Conservation (phyloP, 2,888 invertebrate genomes). For the Resseliella maxima region DNA sequence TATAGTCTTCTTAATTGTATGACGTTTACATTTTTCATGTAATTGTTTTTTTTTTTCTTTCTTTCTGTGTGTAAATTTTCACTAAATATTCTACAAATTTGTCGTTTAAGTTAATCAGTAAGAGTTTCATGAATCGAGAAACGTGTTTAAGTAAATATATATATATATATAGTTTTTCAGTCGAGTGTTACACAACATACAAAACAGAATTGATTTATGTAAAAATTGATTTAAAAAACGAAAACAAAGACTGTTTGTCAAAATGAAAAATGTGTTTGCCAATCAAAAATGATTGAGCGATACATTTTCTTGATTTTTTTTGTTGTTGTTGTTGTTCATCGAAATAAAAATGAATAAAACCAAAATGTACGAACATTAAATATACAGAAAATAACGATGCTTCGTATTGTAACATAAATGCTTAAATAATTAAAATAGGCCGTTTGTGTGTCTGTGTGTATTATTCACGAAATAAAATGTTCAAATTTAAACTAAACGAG, state of each 20-base stretch:
- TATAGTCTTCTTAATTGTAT: not conserved
- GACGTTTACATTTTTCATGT: not conserved
- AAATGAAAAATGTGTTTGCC: not conserved
- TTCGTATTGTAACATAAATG: not conserved
- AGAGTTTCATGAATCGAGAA: slow-evolving; percentile 18
- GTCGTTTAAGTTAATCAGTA: slow-evolving; percentile 15
- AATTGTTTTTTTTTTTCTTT: not conserved
- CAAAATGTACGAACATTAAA: not conserved
- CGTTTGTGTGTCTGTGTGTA: not conserved
- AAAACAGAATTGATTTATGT: not conserved
- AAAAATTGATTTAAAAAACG: not conserved
- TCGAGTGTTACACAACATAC: slow-evolving; percentile 51
- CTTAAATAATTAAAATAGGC: not conserved
- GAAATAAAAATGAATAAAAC: not conserved
- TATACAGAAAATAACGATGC: not conserved
- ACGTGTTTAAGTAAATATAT: slow-evolving; percentile 32
- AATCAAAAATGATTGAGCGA: not conserved
- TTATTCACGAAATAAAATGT: not conserved
- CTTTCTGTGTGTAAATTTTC: not conserved
- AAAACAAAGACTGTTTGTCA: not conserved
- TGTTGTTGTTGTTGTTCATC: no score
- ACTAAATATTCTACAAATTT: slow-evolving; percentile 33
- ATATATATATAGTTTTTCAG: no score
- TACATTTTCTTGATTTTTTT: not conserved
- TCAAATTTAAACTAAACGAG: not conserved